Conservation (phyloP, 2,888 invertebrate species). For the Zaprionus obscuricornis region DNA sequence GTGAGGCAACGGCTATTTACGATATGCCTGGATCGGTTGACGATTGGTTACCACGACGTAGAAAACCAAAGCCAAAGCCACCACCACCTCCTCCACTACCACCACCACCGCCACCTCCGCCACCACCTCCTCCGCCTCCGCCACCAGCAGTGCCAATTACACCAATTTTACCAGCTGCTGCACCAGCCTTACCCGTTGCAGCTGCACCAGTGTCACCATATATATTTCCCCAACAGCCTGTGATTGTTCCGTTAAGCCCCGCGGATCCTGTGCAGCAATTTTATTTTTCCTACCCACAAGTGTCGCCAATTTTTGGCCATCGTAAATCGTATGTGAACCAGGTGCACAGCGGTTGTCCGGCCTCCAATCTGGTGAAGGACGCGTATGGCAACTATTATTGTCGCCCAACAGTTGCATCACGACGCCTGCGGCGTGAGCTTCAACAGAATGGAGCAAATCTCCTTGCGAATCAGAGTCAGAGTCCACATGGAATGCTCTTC, state of each 20-base stretch:
- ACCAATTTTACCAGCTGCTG: conserved; percentile 8
- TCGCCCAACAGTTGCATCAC: conserved; percentile 26
- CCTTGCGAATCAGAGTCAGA: conserved; percentile 32
- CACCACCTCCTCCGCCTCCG: conserved; percentile 35
- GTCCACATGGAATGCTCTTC: conserved; percentile 60
- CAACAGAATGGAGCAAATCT: conserved; percentile 35
- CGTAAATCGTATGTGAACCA: conserved; percentile 46
- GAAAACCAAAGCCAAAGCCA: conserved; percentile 40
- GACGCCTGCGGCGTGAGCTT: conserved; percentile 52
- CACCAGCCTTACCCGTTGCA: no score
- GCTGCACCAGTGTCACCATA: no score
- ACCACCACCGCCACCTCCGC: conserved; percentile 34
- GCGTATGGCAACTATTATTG: conserved; percentile 60
- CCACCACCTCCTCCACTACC: conserved; percentile 33
- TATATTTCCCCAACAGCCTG: conserved; percentile 23
- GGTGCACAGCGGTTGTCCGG: conserved; percentile 51
- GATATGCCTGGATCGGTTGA: conserved; percentile 66
- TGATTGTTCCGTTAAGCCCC: conserved; percentile 58
- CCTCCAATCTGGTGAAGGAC: conserved; percentile 56
- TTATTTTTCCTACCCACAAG: conserved; percentile 58
- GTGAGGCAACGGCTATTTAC: conserved; percentile 73
- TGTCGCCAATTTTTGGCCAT: conserved; percentile 31
- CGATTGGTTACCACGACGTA: conserved; percentile 51
- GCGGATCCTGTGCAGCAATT: conserved; percentile 67
- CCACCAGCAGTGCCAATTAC: conserved; percentile 6